Base-by-base conservation (phyloP, 2,888 invertebrate genomes). In the Noctua fimbriata region DNA sequence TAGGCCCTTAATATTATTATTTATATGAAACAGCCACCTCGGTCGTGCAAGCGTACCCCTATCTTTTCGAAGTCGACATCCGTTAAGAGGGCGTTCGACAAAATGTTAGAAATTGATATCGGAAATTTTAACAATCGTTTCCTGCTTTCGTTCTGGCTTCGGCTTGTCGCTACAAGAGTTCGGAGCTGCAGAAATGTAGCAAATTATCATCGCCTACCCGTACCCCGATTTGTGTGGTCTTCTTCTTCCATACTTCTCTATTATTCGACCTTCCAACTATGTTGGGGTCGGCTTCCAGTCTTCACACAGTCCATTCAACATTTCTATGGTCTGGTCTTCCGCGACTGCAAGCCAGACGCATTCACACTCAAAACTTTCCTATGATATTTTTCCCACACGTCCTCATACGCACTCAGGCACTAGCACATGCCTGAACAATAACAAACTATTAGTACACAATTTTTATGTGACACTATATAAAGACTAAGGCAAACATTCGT, bases 51-150 rank as follows among this genome's bases (percentile, higher is more conserved):
- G 32, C 14, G 52, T 18, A 52, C 36, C n/a, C 18, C 14, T 74
- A 32, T 66, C 28, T 49, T 49, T 12, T 67, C 60, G 5, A 84
- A 55, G 36, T 67, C 47, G 28, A 70, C 67, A 72, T 79, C 52
- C 73, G 28, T 44, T 76, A 28, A 32, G 69, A 85, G 72, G 41
- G 28, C 60, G 66, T 49, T 66, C 36, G 67, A 81, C 67, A 71
- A 71, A 76, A 67, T 67, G 2, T 36, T 12, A 32, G 44, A 71
- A 71, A 78, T 78, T 83, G 80, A 71, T 84, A 74, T 82, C 60
- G 60, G 60, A 72, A 72, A 83, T 83, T 71, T 83, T 71, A 21
- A 79, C 28, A 63, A 49, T 32, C 5, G 4, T 24, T 67, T 73
- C 70, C 73, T 49, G n/a, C 28, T n/a, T 16, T 60, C n/a, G 36